Evolutionary conservation across 2,113 vertebrate species (phyloP).

Genomic region (Clarias magur): DNA sequence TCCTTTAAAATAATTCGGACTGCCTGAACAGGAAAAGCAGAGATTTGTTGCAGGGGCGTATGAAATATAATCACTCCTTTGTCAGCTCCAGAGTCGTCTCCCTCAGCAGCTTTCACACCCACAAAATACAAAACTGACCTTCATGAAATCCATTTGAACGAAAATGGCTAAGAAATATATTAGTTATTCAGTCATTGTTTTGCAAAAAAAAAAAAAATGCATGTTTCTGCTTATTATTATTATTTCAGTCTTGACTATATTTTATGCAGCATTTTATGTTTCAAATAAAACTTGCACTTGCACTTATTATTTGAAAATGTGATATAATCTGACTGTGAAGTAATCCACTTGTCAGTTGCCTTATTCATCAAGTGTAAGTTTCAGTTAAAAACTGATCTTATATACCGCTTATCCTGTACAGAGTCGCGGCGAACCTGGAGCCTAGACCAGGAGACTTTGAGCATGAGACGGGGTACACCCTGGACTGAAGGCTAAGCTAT

Average conservation of each 20-base stretch:
- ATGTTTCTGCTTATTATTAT: background rate
- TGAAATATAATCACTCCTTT: slow-evolving; percentile 70
- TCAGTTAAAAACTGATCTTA: background rate
- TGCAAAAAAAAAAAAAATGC: background rate
- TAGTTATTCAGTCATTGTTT: background rate
- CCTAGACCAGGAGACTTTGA: too few species aligned
- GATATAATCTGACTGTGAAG: background rate
- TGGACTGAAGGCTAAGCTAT: too few species aligned
- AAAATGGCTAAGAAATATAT: background rate
- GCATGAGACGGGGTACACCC: too few species aligned
- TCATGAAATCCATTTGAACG: slow-evolving; percentile 20
- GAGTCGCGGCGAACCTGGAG: too few species aligned
- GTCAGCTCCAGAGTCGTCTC: slow-evolving; percentile 57
- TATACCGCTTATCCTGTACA: too few species aligned
- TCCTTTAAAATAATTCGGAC: background rate
- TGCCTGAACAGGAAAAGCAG: slow-evolving; percentile 50
- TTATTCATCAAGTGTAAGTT: background rate
- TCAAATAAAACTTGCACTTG: background rate
- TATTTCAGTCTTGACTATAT: background rate
- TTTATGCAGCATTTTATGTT: background rate
- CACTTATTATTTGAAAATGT: background rate
- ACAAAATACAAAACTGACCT: slow-evolving; percentile 49
- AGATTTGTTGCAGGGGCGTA: slow-evolving; percentile 60
- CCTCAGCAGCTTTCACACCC: slow-evolving; percentile 63
- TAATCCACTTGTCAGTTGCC: background rate